phyloP scores from a whole-genome alignment of 92 coral and sea anemone genomes.

The Blastomussa wellsi region DNA sequence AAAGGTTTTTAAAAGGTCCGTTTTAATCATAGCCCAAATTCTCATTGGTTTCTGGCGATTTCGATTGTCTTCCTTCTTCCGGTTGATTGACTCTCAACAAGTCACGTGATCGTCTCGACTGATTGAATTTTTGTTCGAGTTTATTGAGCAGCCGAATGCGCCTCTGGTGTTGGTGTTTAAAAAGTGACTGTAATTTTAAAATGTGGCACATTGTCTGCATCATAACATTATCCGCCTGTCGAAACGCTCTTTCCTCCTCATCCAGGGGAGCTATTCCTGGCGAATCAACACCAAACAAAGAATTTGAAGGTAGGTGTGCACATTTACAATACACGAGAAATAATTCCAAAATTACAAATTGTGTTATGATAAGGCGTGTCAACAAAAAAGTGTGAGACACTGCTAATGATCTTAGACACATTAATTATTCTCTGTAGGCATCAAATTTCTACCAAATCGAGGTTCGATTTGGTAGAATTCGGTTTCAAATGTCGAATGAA shows the following conservation, averaged over 20 bases:
- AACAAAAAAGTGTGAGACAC: background rate
- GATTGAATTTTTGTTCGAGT: conserved; percentile 9
- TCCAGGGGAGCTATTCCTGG: conserved; percentile 2
- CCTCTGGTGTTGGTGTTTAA: background rate
- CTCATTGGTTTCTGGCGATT: background rate
- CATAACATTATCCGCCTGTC: conserved; percentile 1
- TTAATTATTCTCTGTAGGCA: background rate
- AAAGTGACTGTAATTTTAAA: background rate
- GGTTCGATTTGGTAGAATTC: background rate
- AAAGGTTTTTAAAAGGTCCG: background rate
- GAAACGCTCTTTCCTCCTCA: background rate
- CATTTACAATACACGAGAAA: background rate
- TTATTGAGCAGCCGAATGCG: background rate
- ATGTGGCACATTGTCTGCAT: background rate
- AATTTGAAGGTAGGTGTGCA: conserved; percentile 21
- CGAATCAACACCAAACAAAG: conserved; percentile 3
- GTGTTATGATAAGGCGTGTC: background rate
- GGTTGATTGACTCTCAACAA: background rate
- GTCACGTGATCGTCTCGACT: conserved; percentile 4
- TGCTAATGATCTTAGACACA: background rate
- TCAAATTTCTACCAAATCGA: background rate
- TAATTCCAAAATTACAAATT: background rate
- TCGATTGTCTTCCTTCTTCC: background rate
- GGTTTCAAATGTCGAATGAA: background rate
- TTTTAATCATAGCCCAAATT: background rate